These are phyloP conservation scores for Cetonia aurata DNA, from an alignment of 2,888 invertebrate genomes.

Conservation along the genomic window DNA sequence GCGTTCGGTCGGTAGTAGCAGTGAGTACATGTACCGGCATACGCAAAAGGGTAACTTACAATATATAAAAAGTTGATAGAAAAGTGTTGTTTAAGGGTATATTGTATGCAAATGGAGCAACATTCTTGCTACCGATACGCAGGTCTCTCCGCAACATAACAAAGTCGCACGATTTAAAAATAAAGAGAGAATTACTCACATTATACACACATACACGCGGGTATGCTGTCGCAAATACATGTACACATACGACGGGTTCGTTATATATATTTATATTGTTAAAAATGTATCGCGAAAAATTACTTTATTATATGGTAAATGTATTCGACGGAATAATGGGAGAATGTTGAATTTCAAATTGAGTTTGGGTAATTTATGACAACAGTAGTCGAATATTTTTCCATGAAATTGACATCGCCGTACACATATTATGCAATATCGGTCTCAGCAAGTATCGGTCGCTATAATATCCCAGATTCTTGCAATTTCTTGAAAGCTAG, in stretches of 20 bases:
- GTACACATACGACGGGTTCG: conserved; percentile 40
- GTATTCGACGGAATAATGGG: conserved; percentile 36
- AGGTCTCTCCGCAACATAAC: conserved; percentile 52
- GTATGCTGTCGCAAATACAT: conserved; percentile 19
- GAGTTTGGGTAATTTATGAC: conserved; percentile 38
- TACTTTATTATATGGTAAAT: conserved; percentile 51
- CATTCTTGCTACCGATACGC: conserved; percentile 62
- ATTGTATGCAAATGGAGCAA: conserved; percentile 64
- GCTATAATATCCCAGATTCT: neutral
- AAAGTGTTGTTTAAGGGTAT: conserved; percentile 63
- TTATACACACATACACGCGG: conserved; percentile 47
- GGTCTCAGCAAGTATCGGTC: neutral
- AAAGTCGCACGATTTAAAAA: conserved; percentile 56
- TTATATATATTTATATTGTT: conserved; percentile 47
- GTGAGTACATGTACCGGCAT: conserved; percentile 42
- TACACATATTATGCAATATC: conserved; percentile 15
- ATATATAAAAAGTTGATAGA: conserved; percentile 58
- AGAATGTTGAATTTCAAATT: conserved; percentile 39
- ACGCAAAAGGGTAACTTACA: conserved; percentile 48
- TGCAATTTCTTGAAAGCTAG: too few species aligned
- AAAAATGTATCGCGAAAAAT: conserved; percentile 49
- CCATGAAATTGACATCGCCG: conserved; percentile 27
- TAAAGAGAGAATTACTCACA: conserved; percentile 57
- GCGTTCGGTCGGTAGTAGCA: conserved; percentile 40
- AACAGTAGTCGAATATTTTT: conserved; percentile 34